Evolutionary conservation across 2,113 vertebrate species (phyloP).

Genomic region (Acanthochromis polyacanthus): DNA sequence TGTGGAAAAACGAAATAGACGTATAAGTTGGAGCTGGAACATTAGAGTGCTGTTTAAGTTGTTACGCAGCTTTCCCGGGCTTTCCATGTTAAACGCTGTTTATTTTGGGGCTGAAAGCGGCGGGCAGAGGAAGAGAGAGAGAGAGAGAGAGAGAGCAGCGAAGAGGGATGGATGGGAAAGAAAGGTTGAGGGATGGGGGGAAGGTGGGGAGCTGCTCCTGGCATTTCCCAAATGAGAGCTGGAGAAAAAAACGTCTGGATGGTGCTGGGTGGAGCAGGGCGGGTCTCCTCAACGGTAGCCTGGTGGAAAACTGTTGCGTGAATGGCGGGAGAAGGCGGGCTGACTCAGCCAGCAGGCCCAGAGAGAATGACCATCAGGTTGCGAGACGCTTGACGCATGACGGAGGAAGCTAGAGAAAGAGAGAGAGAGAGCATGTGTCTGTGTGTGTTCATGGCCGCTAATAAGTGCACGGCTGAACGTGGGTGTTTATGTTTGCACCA

Average conservation of each 20-base stretch:
- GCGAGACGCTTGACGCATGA: conserved; percentile 21
- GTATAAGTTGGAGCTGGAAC: conserved; percentile 48
- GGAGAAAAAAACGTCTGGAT: conserved; percentile 28
- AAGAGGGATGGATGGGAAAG: conserved; percentile 2
- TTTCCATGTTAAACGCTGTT: conserved; percentile 62
- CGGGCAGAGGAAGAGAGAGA: conserved; percentile 10
- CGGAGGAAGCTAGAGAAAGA: conserved; percentile 14
- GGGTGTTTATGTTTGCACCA: conserved; percentile 63
- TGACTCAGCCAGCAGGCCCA: conserved; percentile 65
- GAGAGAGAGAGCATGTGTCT: conserved; percentile 18
- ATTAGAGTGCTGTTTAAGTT: conserved; percentile 56
- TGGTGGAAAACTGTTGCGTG: conserved; percentile 64
- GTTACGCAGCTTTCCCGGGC: conserved; percentile 37
- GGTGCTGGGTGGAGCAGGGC: conserved; percentile 69
- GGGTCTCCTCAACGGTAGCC: conserved; percentile 66
- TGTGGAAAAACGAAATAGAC: conserved; percentile 56
- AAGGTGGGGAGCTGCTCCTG: neutral
- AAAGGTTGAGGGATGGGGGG: neutral
- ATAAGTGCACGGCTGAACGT: conserved; percentile 31
- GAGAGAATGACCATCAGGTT: conserved; percentile 40
- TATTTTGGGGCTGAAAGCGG: conserved; percentile 52
- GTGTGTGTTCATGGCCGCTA: conserved; percentile 23
- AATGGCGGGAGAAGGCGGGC: conserved; percentile 59
- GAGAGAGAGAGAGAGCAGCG: conserved; percentile 21
- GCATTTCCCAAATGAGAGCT: conserved; percentile 40